phyloP scores from a whole-genome alignment of 2,888 invertebrate genomes.

The Scaptomyza polygonia region DNA sequence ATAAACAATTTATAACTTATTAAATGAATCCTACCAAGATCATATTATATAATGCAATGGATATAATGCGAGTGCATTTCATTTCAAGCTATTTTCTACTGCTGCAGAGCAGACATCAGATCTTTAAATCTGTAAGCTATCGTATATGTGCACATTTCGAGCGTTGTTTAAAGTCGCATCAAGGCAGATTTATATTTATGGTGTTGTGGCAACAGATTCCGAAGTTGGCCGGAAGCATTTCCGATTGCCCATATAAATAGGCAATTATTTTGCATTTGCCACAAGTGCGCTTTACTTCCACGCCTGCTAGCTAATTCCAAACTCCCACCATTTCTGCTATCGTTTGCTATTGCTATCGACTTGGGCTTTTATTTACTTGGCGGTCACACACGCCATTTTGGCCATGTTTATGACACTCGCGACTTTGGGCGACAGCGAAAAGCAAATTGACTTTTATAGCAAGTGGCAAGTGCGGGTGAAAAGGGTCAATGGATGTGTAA shows the following conservation, averaged over 20 bases:
- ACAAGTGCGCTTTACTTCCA: not conserved
- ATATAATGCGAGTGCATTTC: constrained; percentile 14
- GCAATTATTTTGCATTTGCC: constrained; percentile 78
- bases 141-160: constrained; percentile 55
- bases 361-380: constrained; percentile 62
- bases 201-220: constrained; percentile 17
- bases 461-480: not conserved
- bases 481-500: not conserved
- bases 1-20: too few relatives aligned
- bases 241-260: constrained; percentile 64
- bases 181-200: constrained; percentile 52
- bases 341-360: constrained; percentile 1
- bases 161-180: constrained; percentile 50
- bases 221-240: constrained; percentile 8
- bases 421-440: constrained; percentile 63
- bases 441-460: constrained; percentile 70
- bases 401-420: constrained; percentile 73
- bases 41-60: too few relatives aligned
- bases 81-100: constrained; percentile 24
- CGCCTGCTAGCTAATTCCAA: not conserved
- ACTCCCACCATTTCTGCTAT: not conserved
- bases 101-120: constrained; percentile 22
- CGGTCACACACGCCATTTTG: constrained; percentile 40
- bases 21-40: not conserved
- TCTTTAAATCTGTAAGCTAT: not conserved